Evolutionary conservation across 2,113 vertebrate species (phyloP).

Genomic region (Garra rufa): DNA sequence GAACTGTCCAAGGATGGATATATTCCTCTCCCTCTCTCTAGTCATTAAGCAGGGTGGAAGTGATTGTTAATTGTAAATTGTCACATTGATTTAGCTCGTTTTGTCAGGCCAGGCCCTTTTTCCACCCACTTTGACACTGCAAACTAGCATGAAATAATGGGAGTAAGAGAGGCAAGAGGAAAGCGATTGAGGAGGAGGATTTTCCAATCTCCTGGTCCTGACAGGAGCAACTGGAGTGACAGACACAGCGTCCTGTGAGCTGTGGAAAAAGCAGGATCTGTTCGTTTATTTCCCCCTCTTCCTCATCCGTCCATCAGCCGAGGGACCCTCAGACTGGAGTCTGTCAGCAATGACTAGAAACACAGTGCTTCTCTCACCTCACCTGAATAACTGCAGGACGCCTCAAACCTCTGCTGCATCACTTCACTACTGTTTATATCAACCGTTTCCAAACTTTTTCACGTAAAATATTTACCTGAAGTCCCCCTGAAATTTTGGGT

Average conservation of each 20-base stretch:
- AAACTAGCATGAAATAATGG: neutral
- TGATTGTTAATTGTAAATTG: conserved; percentile 24
- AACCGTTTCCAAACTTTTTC: neutral
- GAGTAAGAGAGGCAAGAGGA: neutral
- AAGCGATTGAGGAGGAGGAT: neutral
- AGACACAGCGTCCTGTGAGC: conserved; percentile 24
- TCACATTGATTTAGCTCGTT: conserved; percentile 21
- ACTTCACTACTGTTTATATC: neutral
- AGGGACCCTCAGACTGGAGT: neutral
- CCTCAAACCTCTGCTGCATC: neutral
- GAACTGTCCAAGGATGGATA: conserved; percentile 14
- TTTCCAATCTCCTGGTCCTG: neutral
- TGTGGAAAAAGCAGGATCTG: neutral
- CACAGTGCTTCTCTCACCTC: neutral
- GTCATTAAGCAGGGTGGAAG: conserved; percentile 6
- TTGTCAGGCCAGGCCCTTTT: neutral
- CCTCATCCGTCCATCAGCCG: neutral
- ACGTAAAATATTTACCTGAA: too few species aligned
- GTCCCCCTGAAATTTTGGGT: neutral
- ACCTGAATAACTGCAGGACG: neutral
- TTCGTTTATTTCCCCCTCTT: conserved; percentile 20
- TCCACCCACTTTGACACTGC: neutral
- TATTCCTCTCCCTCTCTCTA: neutral
- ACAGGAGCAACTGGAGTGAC: conserved; percentile 4
- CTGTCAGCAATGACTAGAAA: neutral